A percentile compares a stretch with the other conserved stretches of the same genome.
Evolutionary conservation across 2,797 vertebrate genomes (phyloP).

Genomic region (Fundulus diaphanus): DNA sequence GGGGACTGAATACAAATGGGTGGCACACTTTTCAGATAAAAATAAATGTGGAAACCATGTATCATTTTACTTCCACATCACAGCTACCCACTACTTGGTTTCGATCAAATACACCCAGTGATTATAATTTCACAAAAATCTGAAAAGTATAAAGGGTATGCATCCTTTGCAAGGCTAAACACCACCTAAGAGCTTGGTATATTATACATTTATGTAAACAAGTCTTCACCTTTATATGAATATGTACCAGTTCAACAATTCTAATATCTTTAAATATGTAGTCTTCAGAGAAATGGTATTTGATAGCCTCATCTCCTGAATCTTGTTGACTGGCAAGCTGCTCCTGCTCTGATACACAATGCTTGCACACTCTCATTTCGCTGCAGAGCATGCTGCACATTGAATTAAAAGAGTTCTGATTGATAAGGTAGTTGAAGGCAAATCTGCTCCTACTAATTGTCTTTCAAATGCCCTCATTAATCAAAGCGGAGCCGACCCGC

Average conservation of each 20-base stretch:
- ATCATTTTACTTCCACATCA: too few species aligned
- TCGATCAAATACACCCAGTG: background rate
- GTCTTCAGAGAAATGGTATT: constrained; percentile 29
- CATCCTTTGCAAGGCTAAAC: background rate
- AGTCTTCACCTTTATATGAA: constrained; percentile 3
- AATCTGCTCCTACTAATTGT: constrained; percentile 97
- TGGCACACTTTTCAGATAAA: too few species aligned
- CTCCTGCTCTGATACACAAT: constrained; percentile 71
- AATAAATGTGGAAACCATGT: too few species aligned
- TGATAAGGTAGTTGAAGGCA: constrained; percentile 95
- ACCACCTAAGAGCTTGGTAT: background rate
- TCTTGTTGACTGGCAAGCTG: constrained; percentile 72
- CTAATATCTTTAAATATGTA: constrained; percentile 14
- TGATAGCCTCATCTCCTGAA: constrained; percentile 42
- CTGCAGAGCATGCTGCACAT: constrained; percentile 80
- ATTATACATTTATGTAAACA: background rate
- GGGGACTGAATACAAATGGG: too few species aligned
- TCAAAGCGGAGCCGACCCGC: constrained; percentile 84
- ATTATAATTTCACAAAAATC: background rate
- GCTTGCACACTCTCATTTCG: constrained; percentile 82
- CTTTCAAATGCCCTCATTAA: constrained; percentile 99
- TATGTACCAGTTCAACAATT: constrained; percentile 39
- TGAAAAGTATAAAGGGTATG: background rate
- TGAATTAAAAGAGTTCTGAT: constrained; percentile 92
- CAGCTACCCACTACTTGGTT: too few species aligned